A percentile compares a stretch with the other conserved stretches of the same genome.
Conservation (phyloP, 2,113 vertebrate genomes). For the Climacteris rufus region DNA sequence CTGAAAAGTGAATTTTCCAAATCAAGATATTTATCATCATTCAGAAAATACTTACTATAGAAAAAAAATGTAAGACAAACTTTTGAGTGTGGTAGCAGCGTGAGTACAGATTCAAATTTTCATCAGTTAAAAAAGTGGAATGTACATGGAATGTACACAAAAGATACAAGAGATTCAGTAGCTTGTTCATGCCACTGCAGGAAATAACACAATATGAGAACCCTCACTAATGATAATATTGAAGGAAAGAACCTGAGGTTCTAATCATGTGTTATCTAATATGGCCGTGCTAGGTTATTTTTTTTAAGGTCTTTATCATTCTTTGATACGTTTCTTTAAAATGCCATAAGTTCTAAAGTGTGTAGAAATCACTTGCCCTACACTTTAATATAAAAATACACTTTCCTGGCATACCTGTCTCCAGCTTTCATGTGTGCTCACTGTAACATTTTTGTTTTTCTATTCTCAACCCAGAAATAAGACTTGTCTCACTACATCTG, state of each 20-base stretch:
- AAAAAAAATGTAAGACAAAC: not conserved
- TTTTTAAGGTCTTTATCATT: not conserved
- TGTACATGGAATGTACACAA: not conserved
- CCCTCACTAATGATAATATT: not conserved
- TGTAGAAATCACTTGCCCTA: not conserved
- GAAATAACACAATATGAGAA: not conserved
- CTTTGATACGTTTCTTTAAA: not conserved
- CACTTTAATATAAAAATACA: not conserved
- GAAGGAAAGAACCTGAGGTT: not conserved
- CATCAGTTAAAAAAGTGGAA: not conserved
- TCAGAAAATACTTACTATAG: not conserved
- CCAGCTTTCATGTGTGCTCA: rapidly evolving
- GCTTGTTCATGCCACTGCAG: not conserved
- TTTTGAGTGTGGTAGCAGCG: not conserved
- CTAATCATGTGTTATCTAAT: not conserved
- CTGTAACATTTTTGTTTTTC: not conserved
- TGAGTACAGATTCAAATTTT: not conserved
- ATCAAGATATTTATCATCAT: not conserved
- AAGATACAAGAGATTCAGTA: not conserved
- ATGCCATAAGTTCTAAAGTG: rapidly evolving
- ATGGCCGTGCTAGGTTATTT: not conserved
- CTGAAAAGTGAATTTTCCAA: not conserved
- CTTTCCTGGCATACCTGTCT: not conserved
- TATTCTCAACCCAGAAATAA: not conserved
- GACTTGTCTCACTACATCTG: not conserved